phyloP scores from a whole-genome alignment of 1,140 invertebrate species.

The Dendrolimus punctatus region DNA sequence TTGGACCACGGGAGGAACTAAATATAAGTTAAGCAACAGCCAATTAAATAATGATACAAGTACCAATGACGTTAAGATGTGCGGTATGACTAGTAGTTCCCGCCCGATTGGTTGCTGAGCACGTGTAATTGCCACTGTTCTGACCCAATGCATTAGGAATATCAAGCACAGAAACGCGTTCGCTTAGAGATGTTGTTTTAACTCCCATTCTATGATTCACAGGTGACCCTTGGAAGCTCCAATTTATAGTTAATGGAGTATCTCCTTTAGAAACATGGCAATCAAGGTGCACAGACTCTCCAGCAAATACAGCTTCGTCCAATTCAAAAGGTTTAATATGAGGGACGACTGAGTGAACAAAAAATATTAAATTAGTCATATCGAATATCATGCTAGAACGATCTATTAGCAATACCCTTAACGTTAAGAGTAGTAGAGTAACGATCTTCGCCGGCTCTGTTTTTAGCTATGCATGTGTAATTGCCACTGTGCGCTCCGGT shows the following conservation, averaged over 20 bases:
- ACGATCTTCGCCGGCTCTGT: conserved; percentile 76
- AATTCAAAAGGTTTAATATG: conserved; percentile 80
- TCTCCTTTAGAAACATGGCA: conserved; percentile 76
- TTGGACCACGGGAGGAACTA: conserved; percentile 81
- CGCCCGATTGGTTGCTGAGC: conserved; percentile 77
- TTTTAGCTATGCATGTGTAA: conserved; percentile 79
- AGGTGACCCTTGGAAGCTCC: conserved; percentile 61
- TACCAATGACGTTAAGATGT: conserved; percentile 79
- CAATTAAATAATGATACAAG: conserved; percentile 26
- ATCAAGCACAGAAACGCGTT: conserved; percentile 72
- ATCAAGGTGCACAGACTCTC: conserved; percentile 74
- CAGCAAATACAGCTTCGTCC: conserved; percentile 77
- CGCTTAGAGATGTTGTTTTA: conserved; percentile 66
- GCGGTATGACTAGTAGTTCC: conserved; percentile 76
- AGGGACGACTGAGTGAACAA: conserved; percentile 73
- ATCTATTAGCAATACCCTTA: conserved; percentile 72
- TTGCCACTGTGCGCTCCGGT: conserved; percentile 76
- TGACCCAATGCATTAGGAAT: conserved; percentile 72
- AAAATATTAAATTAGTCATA: conserved; percentile 47
- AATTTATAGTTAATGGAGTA: conserved; percentile 66
- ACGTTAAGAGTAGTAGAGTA: conserved; percentile 75
- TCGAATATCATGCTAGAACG: conserved; percentile 45
- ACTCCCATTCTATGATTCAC: conserved; percentile 51
- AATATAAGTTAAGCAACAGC: conserved; percentile 53
- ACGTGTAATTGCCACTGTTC: conserved; percentile 83